Percentiles rank a stretch among this genome's conserved stretches.
Conservation (phyloP, 2,113 vertebrate genomes). For the Neomonachus schauinslandi region DNA sequence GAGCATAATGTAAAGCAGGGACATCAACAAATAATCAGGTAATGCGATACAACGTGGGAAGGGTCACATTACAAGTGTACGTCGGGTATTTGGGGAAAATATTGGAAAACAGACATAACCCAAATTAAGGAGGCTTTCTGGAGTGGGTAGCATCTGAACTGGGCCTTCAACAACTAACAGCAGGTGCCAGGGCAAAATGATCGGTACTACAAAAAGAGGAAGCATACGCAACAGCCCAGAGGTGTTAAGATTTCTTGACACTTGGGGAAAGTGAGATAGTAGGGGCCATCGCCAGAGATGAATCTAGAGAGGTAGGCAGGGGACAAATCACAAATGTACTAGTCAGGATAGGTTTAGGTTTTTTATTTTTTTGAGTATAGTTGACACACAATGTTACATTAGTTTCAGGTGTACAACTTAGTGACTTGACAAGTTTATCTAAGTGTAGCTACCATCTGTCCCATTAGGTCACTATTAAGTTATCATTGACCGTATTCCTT, state of each 20-base stretch:
- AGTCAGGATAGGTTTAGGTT: background rate
- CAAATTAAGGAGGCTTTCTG: conserved; percentile 25
- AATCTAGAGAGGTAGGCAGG: background rate
- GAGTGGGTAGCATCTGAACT: background rate
- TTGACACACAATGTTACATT: background rate
- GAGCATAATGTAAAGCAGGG: background rate
- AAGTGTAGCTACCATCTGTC: background rate
- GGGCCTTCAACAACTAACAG: background rate
- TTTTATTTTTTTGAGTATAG: background rate
- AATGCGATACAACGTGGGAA: background rate
- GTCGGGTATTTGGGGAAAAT: background rate
- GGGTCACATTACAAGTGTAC: background rate
- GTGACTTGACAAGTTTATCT: background rate
- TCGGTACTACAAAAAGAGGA: background rate
- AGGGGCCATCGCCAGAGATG: background rate
- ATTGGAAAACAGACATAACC: background rate
- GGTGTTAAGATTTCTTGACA: background rate
- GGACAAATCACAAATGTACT: background rate
- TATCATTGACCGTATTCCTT: background rate
- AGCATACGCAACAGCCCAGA: background rate
- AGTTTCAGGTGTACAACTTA: background rate
- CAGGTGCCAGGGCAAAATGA: background rate
- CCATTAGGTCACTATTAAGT: background rate
- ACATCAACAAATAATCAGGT: background rate
- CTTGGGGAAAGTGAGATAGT: background rate